Percentiles rank a stretch among this genome's conserved stretches.
Conservation (phyloP, 2,113 vertebrate species). For the Dipodomys stephensi region DNA sequence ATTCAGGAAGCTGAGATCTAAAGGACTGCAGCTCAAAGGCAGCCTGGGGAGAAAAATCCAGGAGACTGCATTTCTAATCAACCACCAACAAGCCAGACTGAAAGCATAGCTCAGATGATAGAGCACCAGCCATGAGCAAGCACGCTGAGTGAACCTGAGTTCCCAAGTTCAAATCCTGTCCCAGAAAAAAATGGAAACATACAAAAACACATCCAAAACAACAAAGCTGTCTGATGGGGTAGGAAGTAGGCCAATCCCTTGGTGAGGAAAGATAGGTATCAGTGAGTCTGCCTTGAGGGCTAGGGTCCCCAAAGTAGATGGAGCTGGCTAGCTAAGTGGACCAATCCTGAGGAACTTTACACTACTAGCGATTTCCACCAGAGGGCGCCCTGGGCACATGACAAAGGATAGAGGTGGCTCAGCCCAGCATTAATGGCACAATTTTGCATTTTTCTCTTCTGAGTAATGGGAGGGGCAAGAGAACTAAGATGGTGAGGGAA, state of each 20-base stretch:
- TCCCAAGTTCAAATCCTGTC: too few species aligned
- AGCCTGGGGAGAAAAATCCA: too few species aligned
- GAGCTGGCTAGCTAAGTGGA: neutral
- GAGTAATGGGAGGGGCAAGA: neutral
- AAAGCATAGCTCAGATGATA: too few species aligned
- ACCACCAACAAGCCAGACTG: too few species aligned
- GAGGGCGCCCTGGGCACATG: constrained; percentile 76
- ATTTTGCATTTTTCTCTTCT: constrained; percentile 10
- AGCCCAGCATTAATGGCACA: neutral
- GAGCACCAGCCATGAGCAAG: too few species aligned
- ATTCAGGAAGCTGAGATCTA: too few species aligned
- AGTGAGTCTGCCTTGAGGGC: neutral
- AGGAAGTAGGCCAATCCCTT: neutral
- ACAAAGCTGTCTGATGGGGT: neutral
- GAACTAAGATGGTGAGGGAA: fast-evolving
- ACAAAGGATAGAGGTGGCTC: neutral
- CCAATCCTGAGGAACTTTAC: neutral
- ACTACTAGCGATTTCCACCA: constrained; percentile 64
- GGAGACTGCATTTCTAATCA: too few species aligned
- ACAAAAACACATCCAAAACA: too few species aligned
- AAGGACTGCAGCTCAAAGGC: too few species aligned
- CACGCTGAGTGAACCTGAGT: too few species aligned
- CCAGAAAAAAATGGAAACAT: too few species aligned
- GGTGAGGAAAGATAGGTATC: neutral
- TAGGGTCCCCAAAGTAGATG: neutral